Base-by-base conservation (phyloP, 2,113 vertebrate genomes). In the Protobothrops flavoviridis region DNA sequence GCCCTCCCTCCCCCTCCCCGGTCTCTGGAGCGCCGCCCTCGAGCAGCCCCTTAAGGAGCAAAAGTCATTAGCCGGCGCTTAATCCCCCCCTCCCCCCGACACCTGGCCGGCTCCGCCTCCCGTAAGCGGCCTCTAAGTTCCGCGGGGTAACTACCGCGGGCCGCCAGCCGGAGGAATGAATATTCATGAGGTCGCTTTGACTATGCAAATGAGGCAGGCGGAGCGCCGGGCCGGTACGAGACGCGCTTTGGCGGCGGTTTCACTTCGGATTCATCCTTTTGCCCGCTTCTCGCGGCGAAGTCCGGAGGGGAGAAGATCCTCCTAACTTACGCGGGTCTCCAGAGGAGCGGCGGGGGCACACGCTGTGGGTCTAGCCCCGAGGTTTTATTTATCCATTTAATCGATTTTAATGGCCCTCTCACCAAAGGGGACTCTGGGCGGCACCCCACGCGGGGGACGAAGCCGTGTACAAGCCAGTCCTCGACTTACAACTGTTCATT, bases 51-150 rank as follows among this genome's bases (percentile, higher is more conserved):
- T 93, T 91, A 89, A 93, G 64, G 52, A 91, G 61, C 86, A 89
- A 93, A 85, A 93, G 91, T 93, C 93, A 89, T 93, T 89, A 91
- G 93, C n/a, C 87, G 85, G 64, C 64, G 50, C 90, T 91, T 91
- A 91, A 93, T 91, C 85, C 89, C 43, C 45, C 45, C 45, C 7
- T 8, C 48, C 48, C 45, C 92, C 92, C 74, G 69, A 69, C 92
- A 61, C 57, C 45, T 39, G 5, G 3, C 93, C 23, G 23, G 59
- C 33, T 55, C 81, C 81, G 59, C 93, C 88, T 88, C 93, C 59
- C 53, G 61, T 91, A 89, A 93, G 85, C 39, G 89, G 90, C 87
- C 9, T 91, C n/a, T 89, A 91, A 88, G 45, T 89, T 93, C 61
- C 64, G 15, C 87, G 91, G 90, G 90, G 90, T 48, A 48, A 48